phyloP scores from a whole-genome alignment of 1,140 invertebrate genomes.

The Drosophila seguyi region DNA sequence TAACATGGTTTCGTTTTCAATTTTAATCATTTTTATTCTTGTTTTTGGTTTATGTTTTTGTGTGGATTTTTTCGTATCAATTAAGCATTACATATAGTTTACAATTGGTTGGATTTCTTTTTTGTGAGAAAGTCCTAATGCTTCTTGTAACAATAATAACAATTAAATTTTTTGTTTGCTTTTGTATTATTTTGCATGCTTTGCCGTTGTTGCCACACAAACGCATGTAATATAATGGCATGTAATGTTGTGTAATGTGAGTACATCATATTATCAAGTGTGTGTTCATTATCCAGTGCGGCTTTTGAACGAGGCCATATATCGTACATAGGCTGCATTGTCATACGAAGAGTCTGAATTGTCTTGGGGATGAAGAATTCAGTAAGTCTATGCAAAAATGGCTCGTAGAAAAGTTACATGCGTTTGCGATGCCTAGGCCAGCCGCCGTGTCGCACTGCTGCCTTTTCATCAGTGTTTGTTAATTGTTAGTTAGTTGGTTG shows the following conservation, averaged over 20 bases:
- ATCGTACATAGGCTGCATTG: constrained; percentile 44
- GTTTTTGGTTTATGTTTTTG: constrained; percentile 48
- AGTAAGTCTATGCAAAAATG: constrained; percentile 64
- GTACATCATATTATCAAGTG: constrained; percentile 20
- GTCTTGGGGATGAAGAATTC: constrained; percentile 12
- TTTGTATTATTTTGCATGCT: constrained; percentile 20
- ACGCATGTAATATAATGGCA: constrained; percentile 67
- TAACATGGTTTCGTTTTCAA: constrained; percentile 53
- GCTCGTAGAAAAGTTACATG: constrained; percentile 79
- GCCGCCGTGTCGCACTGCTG: neutral
- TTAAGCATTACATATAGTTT: constrained; percentile 63
- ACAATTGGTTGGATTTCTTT: constrained; percentile 54
- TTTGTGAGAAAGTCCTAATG: constrained; percentile 35
- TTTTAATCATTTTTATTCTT: constrained; percentile 58
- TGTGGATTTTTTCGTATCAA: constrained; percentile 48
- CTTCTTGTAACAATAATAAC: constrained; percentile 53
- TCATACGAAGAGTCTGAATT: constrained; percentile 32
- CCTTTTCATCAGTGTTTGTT: neutral
- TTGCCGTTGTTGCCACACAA: constrained; percentile 44
- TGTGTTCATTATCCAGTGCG: constrained; percentile 23
- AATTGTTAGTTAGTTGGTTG: constrained; percentile 9
- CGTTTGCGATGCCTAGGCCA: constrained; percentile 58
- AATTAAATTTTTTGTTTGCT: constrained; percentile 39
- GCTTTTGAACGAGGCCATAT: constrained; percentile 74
- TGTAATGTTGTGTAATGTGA: constrained; percentile 1